These are phyloP conservation scores for Pseudoatta argentina DNA, from an alignment of 1,140 invertebrate species.

Conservation along the genomic window DNA sequence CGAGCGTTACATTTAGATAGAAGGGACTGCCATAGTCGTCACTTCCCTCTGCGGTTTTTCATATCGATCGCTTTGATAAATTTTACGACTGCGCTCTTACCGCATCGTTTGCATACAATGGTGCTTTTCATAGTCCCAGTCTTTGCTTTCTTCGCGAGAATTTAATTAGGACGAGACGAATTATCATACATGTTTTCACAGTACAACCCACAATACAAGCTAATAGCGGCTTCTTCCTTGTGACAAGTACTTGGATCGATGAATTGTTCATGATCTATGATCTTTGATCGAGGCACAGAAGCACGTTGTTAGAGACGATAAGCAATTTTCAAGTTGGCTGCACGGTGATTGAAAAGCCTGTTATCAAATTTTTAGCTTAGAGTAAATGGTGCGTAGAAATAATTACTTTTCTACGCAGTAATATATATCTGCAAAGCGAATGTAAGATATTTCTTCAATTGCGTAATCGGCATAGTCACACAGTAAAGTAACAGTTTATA, in stretches of 20 bases:
- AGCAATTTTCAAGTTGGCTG: conserved; percentile 50
- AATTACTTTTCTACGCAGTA: conserved; percentile 33
- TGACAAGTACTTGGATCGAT: conserved; percentile 27
- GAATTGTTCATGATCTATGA: conserved; percentile 43
- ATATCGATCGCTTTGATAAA: conserved; percentile 52
- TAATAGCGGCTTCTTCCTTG: conserved; percentile 29
- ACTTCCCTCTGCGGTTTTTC: conserved; percentile 34
- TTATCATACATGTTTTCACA: conserved; percentile 42
- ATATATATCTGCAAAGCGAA: conserved; percentile 3
- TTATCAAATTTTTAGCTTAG: conserved; percentile 36
- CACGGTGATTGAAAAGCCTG: conserved; percentile 46
- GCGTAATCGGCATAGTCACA: neutral
- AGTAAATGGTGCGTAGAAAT: conserved; percentile 49
- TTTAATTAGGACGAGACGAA: conserved; percentile 55
- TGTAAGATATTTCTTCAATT: conserved; percentile 29
- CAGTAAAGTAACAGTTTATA: conserved; percentile 8
- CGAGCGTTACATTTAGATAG: conserved; percentile 63
- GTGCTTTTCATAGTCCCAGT: conserved; percentile 5
- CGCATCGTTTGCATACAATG: conserved; percentile 45
- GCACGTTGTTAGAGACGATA: conserved; percentile 51
- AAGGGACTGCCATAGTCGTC: conserved; percentile 29
- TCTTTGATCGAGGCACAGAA: conserved; percentile 47
- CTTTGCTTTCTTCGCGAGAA: neutral
- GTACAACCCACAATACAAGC: conserved; percentile 35
- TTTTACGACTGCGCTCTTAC: conserved; percentile 13